Conservation (phyloP, 2,888 invertebrate species). For the Busseola fusca region DNA sequence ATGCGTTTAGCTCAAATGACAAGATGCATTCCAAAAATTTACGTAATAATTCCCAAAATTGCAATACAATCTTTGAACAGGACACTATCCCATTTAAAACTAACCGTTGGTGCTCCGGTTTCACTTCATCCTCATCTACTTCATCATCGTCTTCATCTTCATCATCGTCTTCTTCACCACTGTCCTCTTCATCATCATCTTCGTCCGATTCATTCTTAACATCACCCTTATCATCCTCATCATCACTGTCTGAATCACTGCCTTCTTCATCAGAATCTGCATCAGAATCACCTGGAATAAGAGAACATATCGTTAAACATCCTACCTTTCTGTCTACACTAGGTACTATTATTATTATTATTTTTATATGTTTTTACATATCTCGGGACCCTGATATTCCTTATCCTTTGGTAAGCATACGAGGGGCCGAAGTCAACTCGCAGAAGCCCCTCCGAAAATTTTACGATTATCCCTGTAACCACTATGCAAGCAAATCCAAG, state of each 20-base stretch:
- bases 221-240: conserved; percentile 74
- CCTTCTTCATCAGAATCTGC: conserved; percentile 29
- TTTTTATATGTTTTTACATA: too few species aligned
- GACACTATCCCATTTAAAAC: neutral
- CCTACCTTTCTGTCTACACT: neutral
- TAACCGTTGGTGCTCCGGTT: conserved; percentile 55
- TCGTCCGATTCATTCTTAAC: conserved; percentile 77
- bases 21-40: neutral
- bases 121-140: conserved; percentile 70
- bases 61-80: neutral
- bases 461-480: too few species aligned
- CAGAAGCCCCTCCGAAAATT: too few species aligned
- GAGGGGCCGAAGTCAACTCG: too few species aligned
- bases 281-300: conserved; percentile 60
- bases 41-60: neutral
- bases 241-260: conserved; percentile 74
- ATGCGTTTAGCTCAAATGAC: neutral
- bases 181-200: conserved; percentile 66
- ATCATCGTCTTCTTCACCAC: conserved; percentile 64
- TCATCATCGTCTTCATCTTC: too few species aligned
- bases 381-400: too few species aligned
- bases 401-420: too few species aligned
- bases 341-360: too few species aligned
- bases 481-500: too few species aligned
- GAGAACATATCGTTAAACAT: conserved; percentile 36